Conservation (phyloP, 2,113 vertebrate genomes). For the Pithys albifrons region DNA sequence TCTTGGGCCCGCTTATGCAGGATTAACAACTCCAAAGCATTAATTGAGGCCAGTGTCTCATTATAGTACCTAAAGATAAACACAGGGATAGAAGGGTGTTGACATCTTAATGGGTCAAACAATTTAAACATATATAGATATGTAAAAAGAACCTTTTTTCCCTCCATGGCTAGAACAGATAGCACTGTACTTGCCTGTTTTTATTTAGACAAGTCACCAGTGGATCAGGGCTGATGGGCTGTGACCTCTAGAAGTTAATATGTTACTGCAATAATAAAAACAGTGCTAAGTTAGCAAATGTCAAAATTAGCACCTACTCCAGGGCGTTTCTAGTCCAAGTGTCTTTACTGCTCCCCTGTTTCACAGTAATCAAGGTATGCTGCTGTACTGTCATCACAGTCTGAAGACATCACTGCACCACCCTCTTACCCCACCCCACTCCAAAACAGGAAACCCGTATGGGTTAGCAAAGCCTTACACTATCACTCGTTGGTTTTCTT, state of each 20-base stretch:
- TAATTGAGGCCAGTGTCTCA: not conserved
- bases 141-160: not conserved
- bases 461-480: not conserved
- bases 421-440: not conserved
- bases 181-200: not conserved
- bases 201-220: not conserved
- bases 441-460: not conserved
- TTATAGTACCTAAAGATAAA: not conserved
- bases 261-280: not conserved
- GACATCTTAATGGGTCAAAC: not conserved
- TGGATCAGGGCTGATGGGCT: not conserved
- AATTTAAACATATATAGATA: not conserved
- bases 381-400: not conserved
- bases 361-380: not conserved
- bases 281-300: not conserved
- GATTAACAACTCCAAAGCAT: not conserved
- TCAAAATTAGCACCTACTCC: not conserved
- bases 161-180: not conserved
- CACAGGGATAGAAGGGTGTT: not conserved
- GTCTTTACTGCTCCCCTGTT: not conserved
- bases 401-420: not conserved
- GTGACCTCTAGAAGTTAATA: slow-evolving; percentile 13
- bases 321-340: not conserved
- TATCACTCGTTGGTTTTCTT: not conserved
- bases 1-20: not conserved